phyloP scores from a whole-genome alignment of 2,113 vertebrate species.

The Jacana jacana region DNA sequence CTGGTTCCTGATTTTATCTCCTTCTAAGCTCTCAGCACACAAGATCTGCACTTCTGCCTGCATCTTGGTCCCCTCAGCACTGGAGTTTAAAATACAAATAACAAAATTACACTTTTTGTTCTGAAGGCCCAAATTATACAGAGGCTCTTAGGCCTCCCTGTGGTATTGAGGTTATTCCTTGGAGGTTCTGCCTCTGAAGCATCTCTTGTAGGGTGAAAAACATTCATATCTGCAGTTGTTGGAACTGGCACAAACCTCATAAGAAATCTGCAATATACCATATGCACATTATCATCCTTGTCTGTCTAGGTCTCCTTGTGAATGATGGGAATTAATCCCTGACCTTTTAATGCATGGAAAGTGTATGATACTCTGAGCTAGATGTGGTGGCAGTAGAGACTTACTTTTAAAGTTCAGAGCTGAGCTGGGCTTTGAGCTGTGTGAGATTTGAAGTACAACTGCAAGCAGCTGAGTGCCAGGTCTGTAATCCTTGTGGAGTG shows the following conservation, averaged over 20 bases:
- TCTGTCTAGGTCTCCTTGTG: not conserved
- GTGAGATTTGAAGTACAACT: not conserved
- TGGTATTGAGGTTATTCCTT: not conserved
- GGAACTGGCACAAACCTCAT: not conserved
- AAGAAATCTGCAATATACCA: not conserved
- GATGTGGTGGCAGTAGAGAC: slow-evolving; percentile 46
- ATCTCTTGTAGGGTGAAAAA: not conserved
- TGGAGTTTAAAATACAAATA: slow-evolving; percentile 2
- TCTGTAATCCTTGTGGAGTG: not conserved
- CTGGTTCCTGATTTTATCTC: slow-evolving; percentile 20
- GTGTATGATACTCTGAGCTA: not conserved
- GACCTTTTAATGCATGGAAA: not conserved
- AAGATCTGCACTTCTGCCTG: not conserved
- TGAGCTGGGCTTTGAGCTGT: not conserved
- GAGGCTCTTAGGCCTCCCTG: not conserved
- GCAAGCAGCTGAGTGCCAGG: not conserved
- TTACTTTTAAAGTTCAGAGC: slow-evolving; percentile 1
- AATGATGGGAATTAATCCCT: not conserved
- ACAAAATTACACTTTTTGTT: not conserved
- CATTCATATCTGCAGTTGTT: not conserved
- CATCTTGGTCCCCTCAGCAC: not conserved
- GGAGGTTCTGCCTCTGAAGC: not conserved
- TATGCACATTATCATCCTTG: not conserved
- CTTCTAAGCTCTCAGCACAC: not conserved
- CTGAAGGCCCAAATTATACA: not conserved